These are phyloP conservation scores for Lycocorax pyrrhopterus DNA, from an alignment of 2,113 vertebrate genomes.

Conservation along the genomic window DNA sequence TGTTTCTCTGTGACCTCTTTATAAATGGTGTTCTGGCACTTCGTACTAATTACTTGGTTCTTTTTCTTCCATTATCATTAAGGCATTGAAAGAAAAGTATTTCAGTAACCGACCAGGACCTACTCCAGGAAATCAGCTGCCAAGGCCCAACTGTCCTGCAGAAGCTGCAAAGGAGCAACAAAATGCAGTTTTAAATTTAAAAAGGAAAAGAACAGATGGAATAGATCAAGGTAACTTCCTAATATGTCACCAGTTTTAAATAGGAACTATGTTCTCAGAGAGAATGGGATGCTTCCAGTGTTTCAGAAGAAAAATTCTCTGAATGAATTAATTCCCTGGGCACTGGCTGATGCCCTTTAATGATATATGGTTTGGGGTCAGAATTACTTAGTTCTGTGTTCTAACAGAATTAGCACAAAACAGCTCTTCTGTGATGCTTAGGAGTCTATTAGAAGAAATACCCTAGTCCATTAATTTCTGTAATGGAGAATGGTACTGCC, in stretches of 20 bases:
- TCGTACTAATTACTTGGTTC: not conserved
- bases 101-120: slow-evolving; percentile 92
- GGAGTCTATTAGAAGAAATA: not conserved
- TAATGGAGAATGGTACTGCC: not conserved
- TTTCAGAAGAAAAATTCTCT: not conserved
- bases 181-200: slow-evolving; percentile 72
- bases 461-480: not conserved
- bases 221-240: slow-evolving; percentile 79
- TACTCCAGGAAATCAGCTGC: slow-evolving; percentile 87
- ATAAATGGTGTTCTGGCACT: not conserved
- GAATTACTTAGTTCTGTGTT: not conserved
- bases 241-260: not conserved
- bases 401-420: not conserved
- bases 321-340: not conserved
- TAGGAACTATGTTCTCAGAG: not conserved
- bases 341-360: not conserved
- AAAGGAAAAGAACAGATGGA: slow-evolving; percentile 84
- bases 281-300: not conserved
- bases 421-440: not conserved
- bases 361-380: not conserved
- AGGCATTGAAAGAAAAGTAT: slow-evolving; percentile 92
- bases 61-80: not conserved
- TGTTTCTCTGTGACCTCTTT: not conserved
- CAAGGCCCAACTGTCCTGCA: slow-evolving; percentile 85
- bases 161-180: slow-evolving; percentile 88